phyloP scores from a whole-genome alignment of 2,888 invertebrate genomes.

The Hemithea aestivaria region DNA sequence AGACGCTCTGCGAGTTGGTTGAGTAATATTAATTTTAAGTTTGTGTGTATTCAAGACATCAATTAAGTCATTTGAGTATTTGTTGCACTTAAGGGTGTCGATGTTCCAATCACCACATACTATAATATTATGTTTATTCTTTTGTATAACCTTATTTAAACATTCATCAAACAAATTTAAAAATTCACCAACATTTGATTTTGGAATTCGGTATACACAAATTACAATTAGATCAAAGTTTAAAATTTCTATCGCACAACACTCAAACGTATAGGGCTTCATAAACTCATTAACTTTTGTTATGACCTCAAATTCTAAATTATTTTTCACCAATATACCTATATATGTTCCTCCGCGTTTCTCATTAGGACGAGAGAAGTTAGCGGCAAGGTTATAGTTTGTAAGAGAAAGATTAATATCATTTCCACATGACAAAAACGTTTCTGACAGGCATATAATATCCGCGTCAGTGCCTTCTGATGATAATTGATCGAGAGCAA shows the following conservation, averaged over 20 bases:
- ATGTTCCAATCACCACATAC: no score
- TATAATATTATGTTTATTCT: no score
- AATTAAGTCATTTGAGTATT: no score
- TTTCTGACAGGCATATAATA: constrained; percentile 16
- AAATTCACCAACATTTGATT: no score
- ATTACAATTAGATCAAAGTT: constrained; percentile 3
- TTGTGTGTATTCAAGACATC: no score
- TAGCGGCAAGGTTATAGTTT: constrained; percentile 5
- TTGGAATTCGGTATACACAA: constrained; percentile 11
- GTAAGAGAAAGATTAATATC: constrained; percentile 4
- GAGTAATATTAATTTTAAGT: no score
- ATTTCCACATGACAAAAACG: constrained; percentile 7
- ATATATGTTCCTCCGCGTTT: constrained; percentile 17
- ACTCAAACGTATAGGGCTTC: constrained; percentile 3
- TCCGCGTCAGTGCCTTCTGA: constrained; percentile 5
- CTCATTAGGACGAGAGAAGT: constrained; percentile 3
- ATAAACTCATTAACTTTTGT: not conserved
- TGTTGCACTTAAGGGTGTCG: no score
- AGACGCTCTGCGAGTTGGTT: no score
- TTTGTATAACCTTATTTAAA: no score
- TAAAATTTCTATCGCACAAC: constrained; percentile 7
- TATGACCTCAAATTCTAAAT: not conserved
- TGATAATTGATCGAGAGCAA: constrained; percentile 5
- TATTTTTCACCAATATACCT: constrained; percentile 5
- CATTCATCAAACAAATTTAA: no score